Percentiles rank a stretch among this genome's conserved stretches.
These are phyloP conservation scores for Acleris cristana DNA, from an alignment of 2,888 invertebrate species.

Conservation along the genomic window DNA sequence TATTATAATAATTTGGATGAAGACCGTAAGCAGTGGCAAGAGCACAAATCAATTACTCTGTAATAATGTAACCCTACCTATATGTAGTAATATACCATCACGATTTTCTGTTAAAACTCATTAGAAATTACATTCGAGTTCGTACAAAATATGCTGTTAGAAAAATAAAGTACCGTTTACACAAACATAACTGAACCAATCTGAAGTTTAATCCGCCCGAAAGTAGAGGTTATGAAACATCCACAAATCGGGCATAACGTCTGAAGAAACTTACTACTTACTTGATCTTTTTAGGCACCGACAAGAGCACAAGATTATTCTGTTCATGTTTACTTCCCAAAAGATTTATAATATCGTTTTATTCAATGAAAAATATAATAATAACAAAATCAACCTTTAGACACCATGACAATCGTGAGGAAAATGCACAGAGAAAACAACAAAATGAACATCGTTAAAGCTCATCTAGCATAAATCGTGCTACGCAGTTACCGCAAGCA, in stretches of 20 bases:
- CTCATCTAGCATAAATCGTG: too few species aligned
- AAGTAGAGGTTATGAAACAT: constrained; percentile 55
- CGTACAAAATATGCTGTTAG: neutral
- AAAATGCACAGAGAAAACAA: constrained; percentile 37
- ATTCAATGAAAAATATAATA: constrained; percentile 64
- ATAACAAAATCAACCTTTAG: constrained; percentile 79
- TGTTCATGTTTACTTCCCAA: constrained; percentile 65
- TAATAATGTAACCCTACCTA: neutral
- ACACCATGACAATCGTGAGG: constrained; percentile 71
- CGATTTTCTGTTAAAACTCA: neutral
- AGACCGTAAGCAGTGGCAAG: neutral
- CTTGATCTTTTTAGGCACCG: constrained; percentile 72
- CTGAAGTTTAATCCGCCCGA: constrained; percentile 50
- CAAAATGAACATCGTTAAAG: constrained; percentile 1
- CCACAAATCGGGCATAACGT: constrained; percentile 27
- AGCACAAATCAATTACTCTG: constrained; percentile 5
- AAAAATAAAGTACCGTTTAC: neutral
- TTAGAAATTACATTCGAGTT: neutral
- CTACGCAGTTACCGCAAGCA: too few species aligned
- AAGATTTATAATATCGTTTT: constrained; percentile 47
- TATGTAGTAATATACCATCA: constrained; percentile 20
- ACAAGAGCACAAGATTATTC: constrained; percentile 69
- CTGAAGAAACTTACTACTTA: constrained; percentile 54
- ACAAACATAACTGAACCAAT: constrained; percentile 58
- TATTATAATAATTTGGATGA: too few species aligned